Evolutionary conservation across 2,113 vertebrate genomes (phyloP).

Genomic region (Notechis scutatus): DNA sequence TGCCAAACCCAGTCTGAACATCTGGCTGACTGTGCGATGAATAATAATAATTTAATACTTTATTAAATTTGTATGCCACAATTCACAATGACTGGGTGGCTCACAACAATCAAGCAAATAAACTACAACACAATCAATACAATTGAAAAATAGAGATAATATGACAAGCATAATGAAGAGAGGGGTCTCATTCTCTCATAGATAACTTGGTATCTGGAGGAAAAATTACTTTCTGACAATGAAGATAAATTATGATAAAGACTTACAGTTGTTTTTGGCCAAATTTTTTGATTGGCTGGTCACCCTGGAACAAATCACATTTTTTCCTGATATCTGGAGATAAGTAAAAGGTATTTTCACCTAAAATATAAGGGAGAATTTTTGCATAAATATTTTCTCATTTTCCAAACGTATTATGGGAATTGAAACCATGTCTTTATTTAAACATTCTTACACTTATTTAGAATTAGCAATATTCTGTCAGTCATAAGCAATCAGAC

Average conservation of each 20-base stretch:
- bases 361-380: conserved; percentile 64
- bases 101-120: neutral
- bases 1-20: no score
- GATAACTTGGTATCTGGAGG: neutral
- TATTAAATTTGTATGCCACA: neutral
- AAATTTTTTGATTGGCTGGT: conserved; percentile 72
- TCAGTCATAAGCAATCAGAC: neutral
- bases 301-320: conserved; percentile 84
- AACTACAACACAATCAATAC: neutral
- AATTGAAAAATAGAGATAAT: neutral
- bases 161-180: neutral
- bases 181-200: neutral
- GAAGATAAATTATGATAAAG: neutral
- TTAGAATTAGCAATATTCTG: neutral
- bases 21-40: no score
- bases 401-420: neutral
- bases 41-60: neutral
- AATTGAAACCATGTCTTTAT: neutral
- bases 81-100: neutral
- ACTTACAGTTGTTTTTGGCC: conserved; percentile 75
- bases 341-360: conserved; percentile 84
- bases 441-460: neutral
- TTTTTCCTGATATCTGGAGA: conserved; percentile 82
- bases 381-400: neutral
- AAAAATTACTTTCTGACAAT: neutral